Evolutionary conservation across 2,888 invertebrate genomes (phyloP), one percentile per base, ranked within the genome.

Genomic region (Hypomecis atomaria): DNA sequence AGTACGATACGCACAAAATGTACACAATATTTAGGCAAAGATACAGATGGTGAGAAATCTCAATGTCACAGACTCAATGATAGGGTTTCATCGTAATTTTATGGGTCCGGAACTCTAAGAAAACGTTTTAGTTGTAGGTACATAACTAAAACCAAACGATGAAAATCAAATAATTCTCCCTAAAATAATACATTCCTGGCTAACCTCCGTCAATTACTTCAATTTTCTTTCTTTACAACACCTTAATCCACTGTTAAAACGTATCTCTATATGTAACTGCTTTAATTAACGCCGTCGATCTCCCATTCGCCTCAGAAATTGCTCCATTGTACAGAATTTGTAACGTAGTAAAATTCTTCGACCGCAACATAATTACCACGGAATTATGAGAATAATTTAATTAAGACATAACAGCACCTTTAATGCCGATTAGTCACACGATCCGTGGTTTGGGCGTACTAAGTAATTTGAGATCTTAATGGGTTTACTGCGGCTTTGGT

Each of bases 391-490:
- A 85, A 85, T 90, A 90, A 91, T 91, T 91, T 88, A 92, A 92
- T 92, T 91, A 91, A 90, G 89, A 89, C 83, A 88, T 90, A 89
- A 88, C 88, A 88, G 85, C 87, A 86, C 86, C 86, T 88, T 87
- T 89, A 89, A 90, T 87, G 79, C 85, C 90, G 91, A 92, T 92
- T 92, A 91, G 92, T 90, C 90, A 90, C 89, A 90, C 90, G 81
- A 86, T 84, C 83, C 85, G 82, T 74, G 82, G 85, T 88, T 89
- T 90, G 90, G 91, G 90, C 90, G 90, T 89, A 83, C 79, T 83
- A 78, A 83, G 91, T 90, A 92, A 92, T 90, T 89, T 85, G 90
- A 92, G 84, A 88, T 78, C 81, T 79, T 88, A 87, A 90, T 89
- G 84, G 88, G 82, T 86, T 90, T 89, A 90, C 77, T 74, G 82